phyloP scores from a whole-genome alignment of 2,797 vertebrate genomes.

The Pipistrellus nathusii region DNA sequence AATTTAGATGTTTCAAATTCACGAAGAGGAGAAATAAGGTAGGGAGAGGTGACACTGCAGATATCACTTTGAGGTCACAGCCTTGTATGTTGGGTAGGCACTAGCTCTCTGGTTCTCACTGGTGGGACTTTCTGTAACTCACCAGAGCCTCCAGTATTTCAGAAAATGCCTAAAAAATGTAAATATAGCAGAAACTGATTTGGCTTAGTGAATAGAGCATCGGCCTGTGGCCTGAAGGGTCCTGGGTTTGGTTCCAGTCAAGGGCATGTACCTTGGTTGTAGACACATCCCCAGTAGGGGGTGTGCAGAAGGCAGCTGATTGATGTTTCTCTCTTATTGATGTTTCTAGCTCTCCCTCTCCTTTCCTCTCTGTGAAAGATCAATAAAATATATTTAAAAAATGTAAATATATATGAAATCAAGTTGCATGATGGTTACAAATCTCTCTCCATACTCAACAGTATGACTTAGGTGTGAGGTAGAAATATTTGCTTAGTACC shows the following conservation, averaged over 20 bases:
- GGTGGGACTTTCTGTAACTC: background rate
- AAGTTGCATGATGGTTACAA: background rate
- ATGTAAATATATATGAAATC: background rate
- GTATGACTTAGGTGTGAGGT: background rate
- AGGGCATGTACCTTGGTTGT: too few relatives aligned
- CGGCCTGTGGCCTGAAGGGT: too few relatives aligned
- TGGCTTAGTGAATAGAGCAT: too few relatives aligned
- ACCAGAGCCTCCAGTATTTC: background rate
- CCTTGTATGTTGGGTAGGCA: background rate
- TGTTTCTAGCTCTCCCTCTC: too few relatives aligned
- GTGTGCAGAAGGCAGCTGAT: too few relatives aligned
- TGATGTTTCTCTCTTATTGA: too few relatives aligned
- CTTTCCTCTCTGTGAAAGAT: too few relatives aligned
- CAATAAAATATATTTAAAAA: too few relatives aligned
- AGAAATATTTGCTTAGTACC: conserved; percentile 21
- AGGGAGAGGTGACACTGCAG: background rate
- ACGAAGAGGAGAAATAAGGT: background rate
- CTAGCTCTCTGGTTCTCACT: background rate
- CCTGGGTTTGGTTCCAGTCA: too few relatives aligned
- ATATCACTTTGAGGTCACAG: background rate
- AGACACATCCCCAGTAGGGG: too few relatives aligned
- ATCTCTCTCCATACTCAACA: background rate
- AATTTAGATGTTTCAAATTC: background rate
- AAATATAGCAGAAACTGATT: background rate
- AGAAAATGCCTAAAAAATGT: background rate